Evolutionary conservation across 53 echinoderm and acorn worm species (phyloP).

Genomic region (Paracentrotus lividus): DNA sequence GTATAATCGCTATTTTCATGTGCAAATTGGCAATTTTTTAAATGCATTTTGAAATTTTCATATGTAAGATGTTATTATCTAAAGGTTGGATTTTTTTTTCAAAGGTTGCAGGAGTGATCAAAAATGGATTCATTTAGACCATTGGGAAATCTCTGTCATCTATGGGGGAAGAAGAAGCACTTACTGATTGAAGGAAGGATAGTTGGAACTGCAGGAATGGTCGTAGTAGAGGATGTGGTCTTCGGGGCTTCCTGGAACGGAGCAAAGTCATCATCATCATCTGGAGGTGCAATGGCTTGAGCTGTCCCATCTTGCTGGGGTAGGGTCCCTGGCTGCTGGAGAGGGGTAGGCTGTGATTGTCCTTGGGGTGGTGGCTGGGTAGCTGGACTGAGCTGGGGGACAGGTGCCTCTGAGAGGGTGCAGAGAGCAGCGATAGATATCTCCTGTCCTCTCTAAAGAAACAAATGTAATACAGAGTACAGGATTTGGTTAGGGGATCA

Average conservation of each 20-base stretch:
- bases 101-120: too few relatives aligned
- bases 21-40: too few relatives aligned
- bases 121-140: too few relatives aligned
- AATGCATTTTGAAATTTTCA: too few relatives aligned
- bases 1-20: too few relatives aligned
- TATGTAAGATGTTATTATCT: too few relatives aligned
- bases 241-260: constrained; percentile 83
- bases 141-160: too few relatives aligned
- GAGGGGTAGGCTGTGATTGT: neutral
- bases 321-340: neutral
- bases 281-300: neutral
- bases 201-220: neutral
- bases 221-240: neutral
- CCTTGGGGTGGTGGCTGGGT: neutral
- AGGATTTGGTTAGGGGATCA: too few relatives aligned
- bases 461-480: neutral
- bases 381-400: constrained; percentile 73
- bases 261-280: constrained; percentile 81
- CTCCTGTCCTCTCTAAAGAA: constrained; percentile 49
- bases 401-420: constrained; percentile 82
- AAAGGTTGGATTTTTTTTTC: too few relatives aligned
- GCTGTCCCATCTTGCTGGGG: constrained; percentile 21
- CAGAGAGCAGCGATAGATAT: constrained; percentile 56
- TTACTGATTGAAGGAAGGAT: constrained; percentile 41
- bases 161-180: neutral